phyloP scores from a whole-genome alignment of 2,113 vertebrate species.

The Rhabdomys dilectus region DNA sequence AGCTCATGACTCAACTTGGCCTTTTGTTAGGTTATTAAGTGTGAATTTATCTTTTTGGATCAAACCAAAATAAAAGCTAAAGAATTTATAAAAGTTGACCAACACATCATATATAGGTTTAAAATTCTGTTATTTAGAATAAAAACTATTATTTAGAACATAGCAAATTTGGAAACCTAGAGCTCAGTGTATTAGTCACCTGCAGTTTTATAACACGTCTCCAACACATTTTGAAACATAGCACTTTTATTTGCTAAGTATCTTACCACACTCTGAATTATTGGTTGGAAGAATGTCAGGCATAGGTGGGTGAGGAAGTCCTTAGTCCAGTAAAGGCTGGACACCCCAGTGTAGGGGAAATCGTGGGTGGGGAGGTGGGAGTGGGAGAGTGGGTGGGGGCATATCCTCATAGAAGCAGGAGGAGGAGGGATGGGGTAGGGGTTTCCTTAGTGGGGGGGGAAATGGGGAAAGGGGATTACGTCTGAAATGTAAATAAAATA shows the following conservation, averaged over 20 bases:
- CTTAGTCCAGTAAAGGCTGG: too few relatives aligned
- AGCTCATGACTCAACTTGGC: constrained; percentile 30
- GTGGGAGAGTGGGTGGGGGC: too few relatives aligned
- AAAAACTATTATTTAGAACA: constrained; percentile 42
- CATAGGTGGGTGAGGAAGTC: too few relatives aligned
- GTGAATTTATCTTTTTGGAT: constrained; percentile 61
- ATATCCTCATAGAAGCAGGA: too few relatives aligned
- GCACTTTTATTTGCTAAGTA: constrained; percentile 54
- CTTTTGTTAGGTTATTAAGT: constrained; percentile 69
- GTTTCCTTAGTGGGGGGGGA: too few relatives aligned
- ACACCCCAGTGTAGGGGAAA: too few relatives aligned
- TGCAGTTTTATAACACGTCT: constrained; percentile 20
- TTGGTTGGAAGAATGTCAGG: constrained; percentile 88
- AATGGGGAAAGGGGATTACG: too few relatives aligned
- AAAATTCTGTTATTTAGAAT: constrained; percentile 34
- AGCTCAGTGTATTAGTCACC: neutral
- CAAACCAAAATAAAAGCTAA: neutral
- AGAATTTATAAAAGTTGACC: constrained; percentile 1
- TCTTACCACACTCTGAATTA: constrained; percentile 97
- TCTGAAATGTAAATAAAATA: too few relatives aligned
- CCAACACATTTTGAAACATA: neutral
- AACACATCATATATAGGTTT: neutral
- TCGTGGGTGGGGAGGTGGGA: too few relatives aligned
- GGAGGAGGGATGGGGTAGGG: too few relatives aligned
- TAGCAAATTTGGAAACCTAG: neutral